Evolutionary conservation across 2,888 invertebrate species (phyloP), one percentile per base, ranked within the genome.

Genomic region (Hypomecis atomaria): DNA sequence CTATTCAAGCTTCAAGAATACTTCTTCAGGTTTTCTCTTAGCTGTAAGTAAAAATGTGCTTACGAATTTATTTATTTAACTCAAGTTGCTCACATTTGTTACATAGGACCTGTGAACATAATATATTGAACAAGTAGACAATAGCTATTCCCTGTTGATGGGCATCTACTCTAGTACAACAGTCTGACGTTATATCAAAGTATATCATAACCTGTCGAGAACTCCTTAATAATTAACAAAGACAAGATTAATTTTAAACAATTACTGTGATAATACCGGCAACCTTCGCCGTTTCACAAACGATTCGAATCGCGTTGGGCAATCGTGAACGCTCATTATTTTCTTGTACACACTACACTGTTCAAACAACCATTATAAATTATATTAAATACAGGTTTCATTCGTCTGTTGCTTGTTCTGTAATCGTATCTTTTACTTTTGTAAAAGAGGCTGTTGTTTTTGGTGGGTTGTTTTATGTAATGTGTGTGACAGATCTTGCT

Each of bases 221-320:
- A 57, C 45, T 48, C 34, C 49, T 10, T 33, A 38, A 63, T 54
- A 57, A 55, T 63, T 56, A 64, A 55, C 62, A 68, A 69, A 66
- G 61, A 61, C 48, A 62, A 64, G 36, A 65, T 58, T 45, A 56
- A 66, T 62, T 36, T 57, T 40, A 44, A 66, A 66, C 65, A 70
- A 66, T 68, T 60, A 66, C 60, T 49, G 60, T 57, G 60, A 67
- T 66, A 59, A 61, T 61, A 64, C 47, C 48, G 42, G 50, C 57
- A 70, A 60, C 68, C 70, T 70, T 70, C 68, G 62, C n/a, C 36
- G 44, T 47, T 57, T 52, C 60, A 56, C 66, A 66, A 64, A 61
- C 67, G 55, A 68, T 65, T 61, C 64, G 62, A 66, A 64, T 63
- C 50, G 59, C 45, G 42, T 68, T 68, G 62, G 53, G 64, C 68